phyloP scores from a whole-genome alignment of 2,888 invertebrate genomes.

The Sinelater perroti region DNA sequence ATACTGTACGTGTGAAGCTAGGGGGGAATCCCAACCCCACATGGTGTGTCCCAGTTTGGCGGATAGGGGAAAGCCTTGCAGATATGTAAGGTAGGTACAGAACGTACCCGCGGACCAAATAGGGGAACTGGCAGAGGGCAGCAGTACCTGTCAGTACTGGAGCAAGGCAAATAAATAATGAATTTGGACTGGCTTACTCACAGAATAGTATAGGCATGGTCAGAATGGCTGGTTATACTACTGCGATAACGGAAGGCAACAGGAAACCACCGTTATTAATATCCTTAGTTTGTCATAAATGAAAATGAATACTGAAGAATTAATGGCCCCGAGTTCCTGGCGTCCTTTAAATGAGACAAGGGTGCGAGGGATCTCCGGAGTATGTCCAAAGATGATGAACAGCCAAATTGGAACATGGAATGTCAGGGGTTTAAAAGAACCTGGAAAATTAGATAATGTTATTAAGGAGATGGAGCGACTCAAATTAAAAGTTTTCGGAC shows the following conservation, averaged over 20 bases:
- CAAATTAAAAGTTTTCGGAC: no score
- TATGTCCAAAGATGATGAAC: no score
- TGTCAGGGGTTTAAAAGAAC: no score
- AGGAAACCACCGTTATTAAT: background rate
- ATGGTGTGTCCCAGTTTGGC: background rate
- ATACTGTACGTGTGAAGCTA: conserved; percentile 2
- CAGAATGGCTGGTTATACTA: background rate
- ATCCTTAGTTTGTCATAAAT: background rate
- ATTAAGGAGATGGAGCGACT: no score
- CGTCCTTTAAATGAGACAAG: conserved; percentile 5
- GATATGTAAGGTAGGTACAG: background rate
- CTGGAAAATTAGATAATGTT: no score
- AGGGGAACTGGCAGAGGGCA: background rate
- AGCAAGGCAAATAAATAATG: background rate
- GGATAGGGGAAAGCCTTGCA: background rate
- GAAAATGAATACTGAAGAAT: background rate
- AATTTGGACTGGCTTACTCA: background rate
- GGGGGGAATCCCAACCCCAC: conserved; percentile 1
- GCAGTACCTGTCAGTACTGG: conserved; percentile 1
- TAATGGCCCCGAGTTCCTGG: conserved; percentile 11
- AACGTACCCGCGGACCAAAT: background rate
- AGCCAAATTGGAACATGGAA: no score
- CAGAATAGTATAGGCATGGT: background rate
- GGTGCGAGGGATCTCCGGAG: conserved; percentile 1
- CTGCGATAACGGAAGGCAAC: background rate